Evolutionary conservation across 2,888 invertebrate genomes (phyloP).

Genomic region (Lasioglossum villosulum): DNA sequence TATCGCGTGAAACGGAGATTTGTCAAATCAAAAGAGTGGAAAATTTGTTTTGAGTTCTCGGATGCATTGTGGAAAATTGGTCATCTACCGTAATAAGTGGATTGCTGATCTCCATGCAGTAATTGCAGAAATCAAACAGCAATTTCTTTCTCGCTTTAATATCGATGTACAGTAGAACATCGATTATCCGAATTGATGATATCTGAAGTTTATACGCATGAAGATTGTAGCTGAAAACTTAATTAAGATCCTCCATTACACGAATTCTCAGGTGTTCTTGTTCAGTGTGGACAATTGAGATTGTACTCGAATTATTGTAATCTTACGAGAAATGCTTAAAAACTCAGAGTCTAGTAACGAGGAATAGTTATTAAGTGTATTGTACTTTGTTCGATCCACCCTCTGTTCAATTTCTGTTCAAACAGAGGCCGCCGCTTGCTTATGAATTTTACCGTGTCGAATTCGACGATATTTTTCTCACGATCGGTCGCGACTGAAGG

Average conservation of each 20-base stretch:
- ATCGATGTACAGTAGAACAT: too few relatives aligned
- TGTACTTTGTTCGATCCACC: neutral
- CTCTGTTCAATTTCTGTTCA: neutral
- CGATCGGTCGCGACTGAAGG: slow-evolving; percentile 15
- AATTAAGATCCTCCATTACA: too few relatives aligned
- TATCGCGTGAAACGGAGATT: neutral
- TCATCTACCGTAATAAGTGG: neutral
- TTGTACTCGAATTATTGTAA: neutral
- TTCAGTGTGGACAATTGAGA: too few relatives aligned
- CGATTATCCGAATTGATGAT: too few relatives aligned
- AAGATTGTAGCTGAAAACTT: too few relatives aligned
- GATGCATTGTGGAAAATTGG: neutral
- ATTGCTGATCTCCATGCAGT: neutral
- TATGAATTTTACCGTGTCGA: neutral
- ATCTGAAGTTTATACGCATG: too few relatives aligned
- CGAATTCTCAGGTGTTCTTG: too few relatives aligned
- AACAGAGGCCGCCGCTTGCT: slow-evolving; percentile 10
- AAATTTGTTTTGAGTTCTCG: neutral
- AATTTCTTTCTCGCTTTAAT: neutral
- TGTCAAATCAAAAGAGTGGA: neutral
- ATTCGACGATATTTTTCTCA: neutral
- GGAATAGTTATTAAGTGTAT: slow-evolving; percentile 11
- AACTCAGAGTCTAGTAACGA: neutral
- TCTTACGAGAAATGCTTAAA: neutral
- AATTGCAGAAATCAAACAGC: neutral